Percentiles rank a stretch among this genome's conserved stretches.
Conservation (phyloP, 2,797 vertebrate genomes). For the Micropoecilia bifurca region DNA sequence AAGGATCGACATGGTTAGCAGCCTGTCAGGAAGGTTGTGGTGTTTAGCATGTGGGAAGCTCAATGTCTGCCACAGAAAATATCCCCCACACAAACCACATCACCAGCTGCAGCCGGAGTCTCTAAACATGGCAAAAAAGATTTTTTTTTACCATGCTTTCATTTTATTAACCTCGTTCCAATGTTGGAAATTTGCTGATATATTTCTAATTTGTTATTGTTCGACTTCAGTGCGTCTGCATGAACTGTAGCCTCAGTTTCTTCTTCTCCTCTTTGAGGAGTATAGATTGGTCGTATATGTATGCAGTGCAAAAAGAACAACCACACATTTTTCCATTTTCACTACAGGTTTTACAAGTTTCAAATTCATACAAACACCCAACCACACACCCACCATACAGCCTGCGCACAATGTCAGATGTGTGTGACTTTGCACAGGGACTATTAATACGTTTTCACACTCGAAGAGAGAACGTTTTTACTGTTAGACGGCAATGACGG, state of each 20-base stretch:
- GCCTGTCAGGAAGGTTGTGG: no score
- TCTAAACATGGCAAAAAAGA: neutral
- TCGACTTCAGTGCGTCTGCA: neutral
- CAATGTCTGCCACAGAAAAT: neutral
- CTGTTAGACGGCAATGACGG: neutral
- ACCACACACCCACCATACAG: neutral
- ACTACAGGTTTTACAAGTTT: neutral
- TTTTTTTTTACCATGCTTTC: no score
- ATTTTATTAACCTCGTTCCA: neutral
- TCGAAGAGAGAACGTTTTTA: neutral
- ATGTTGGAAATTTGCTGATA: neutral
- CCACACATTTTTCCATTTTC: neutral
- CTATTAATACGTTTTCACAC: neutral
- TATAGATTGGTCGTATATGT: neutral
- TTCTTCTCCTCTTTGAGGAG: neutral
- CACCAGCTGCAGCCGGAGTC: neutral
- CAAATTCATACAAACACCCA: neutral
- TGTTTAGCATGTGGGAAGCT: neutral
- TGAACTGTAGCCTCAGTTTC: neutral
- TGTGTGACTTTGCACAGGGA: neutral
- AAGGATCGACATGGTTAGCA: no score
- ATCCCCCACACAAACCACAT: neutral
- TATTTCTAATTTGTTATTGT: neutral
- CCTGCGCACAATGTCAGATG: neutral
- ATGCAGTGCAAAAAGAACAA: neutral